Percentiles rank a stretch among this genome's conserved stretches.
phyloP scores from a whole-genome alignment of 2,888 invertebrate genomes.

The Eilema caniola region DNA sequence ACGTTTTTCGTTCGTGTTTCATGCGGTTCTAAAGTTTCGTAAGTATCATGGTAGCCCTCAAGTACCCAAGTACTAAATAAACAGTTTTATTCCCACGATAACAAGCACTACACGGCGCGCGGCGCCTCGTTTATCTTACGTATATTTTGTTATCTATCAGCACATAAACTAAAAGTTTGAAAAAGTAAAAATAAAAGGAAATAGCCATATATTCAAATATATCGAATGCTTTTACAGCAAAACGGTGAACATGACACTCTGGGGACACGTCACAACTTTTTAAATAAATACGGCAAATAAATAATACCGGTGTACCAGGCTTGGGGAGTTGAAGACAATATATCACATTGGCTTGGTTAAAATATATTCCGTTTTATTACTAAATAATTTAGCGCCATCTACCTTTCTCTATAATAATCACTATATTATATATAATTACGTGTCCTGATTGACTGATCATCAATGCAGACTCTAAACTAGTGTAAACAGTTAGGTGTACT shows the following conservation, averaged over 20 bases:
- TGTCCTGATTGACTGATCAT: no score
- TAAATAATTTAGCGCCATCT: background rate
- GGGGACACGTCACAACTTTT: constrained; percentile 68
- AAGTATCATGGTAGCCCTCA: no score
- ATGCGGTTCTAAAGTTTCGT: no score
- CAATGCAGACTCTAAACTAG: no score
- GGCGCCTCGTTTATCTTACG: background rate
- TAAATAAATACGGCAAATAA: constrained; percentile 69
- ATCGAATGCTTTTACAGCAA: constrained; percentile 63
- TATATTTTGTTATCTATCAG: constrained; percentile 1
- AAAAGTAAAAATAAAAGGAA: constrained; percentile 49
- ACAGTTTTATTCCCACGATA: background rate
- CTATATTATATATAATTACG: no score
- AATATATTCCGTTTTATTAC: constrained; percentile 17
- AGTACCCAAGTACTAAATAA: background rate
- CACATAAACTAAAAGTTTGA: constrained; percentile 28
- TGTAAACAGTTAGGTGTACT: no score
- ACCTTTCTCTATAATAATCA: no score
- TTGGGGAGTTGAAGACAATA: constrained; percentile 53
- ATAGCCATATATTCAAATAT: constrained; percentile 57
- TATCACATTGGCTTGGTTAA: constrained; percentile 44
- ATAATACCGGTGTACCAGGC: constrained; percentile 53
- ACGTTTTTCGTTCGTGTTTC: no score
- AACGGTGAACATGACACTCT: constrained; percentile 62
- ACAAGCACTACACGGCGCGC: background rate